phyloP scores from a whole-genome alignment of 1,140 invertebrate genomes.

The Camponotus floridanus region DNA sequence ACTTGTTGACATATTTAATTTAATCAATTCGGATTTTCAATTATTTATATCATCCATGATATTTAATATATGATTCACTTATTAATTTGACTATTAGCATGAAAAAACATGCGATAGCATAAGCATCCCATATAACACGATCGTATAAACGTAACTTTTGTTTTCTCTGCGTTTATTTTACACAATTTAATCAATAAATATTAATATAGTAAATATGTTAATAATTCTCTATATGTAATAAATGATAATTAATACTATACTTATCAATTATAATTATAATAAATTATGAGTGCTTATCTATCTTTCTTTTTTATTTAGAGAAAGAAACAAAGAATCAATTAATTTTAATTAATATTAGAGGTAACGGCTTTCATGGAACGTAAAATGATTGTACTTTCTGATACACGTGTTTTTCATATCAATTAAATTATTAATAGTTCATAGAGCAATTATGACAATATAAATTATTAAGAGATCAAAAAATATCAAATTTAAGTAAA shows the following conservation, averaged over 20 bases:
- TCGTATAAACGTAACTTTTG: not conserved
- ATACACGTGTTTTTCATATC: not conserved
- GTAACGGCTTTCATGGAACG: not conserved
- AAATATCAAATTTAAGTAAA: conserved; percentile 6
- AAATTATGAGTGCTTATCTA: not conserved
- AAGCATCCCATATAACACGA: not conserved
- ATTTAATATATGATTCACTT: not conserved
- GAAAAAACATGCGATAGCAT: not conserved
- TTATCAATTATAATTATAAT: not conserved
- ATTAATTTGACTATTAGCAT: not conserved
- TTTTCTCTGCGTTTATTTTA: not conserved
- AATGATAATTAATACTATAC: not conserved
- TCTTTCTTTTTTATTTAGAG: not conserved
- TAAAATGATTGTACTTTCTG: not conserved
- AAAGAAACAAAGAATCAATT: not conserved
- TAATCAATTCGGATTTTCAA: not conserved
- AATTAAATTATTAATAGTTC: not conserved
- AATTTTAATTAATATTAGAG: not conserved
- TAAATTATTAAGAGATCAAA: conserved; percentile 15
- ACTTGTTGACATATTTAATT: not conserved
- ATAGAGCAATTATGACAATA: not conserved
- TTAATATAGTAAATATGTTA: too few species aligned
- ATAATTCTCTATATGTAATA: conserved; percentile 7
- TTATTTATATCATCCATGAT: not conserved
- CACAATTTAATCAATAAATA: not conserved